A percentile compares a stretch with the other conserved stretches of the same genome.
phyloP scores from a whole-genome alignment of 2,888 invertebrate genomes.

The Drosophila pseudotakahashii region DNA sequence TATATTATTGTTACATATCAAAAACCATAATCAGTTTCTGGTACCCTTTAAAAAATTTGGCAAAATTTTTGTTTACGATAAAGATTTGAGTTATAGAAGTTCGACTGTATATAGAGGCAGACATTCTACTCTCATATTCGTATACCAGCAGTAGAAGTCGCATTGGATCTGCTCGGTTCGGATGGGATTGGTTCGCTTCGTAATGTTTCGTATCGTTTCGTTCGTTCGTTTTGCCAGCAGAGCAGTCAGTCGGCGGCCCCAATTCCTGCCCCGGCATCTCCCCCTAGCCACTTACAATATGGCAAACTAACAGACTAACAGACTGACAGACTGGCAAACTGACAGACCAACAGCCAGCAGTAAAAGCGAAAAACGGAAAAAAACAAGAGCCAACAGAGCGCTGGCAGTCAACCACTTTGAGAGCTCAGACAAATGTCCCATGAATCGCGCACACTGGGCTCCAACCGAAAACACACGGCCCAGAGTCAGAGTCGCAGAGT shows the following conservation, averaged over 20 bases:
- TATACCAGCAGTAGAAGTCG: slow-evolving; percentile 39
- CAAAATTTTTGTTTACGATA: not conserved
- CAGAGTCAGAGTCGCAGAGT: slow-evolving; percentile 27
- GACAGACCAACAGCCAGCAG: slow-evolving; percentile 31
- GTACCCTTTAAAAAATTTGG: not conserved
- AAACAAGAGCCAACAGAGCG: slow-evolving; percentile 22
- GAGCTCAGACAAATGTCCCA: slow-evolving; percentile 52
- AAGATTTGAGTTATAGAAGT: slow-evolving; percentile 13
- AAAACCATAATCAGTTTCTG: not conserved
- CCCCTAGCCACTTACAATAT: slow-evolving; percentile 35
- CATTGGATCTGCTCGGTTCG: slow-evolving; percentile 35
- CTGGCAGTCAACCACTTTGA: slow-evolving; percentile 46
- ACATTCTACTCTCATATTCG: slow-evolving; percentile 28
- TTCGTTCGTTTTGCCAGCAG: slow-evolving; percentile 32
- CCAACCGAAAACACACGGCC: slow-evolving; percentile 23
- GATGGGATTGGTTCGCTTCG: slow-evolving; percentile 33
- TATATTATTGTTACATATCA: no score
- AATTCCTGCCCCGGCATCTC: slow-evolving; percentile 11
- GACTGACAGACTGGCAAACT: slow-evolving; percentile 26
- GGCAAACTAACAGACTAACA: slow-evolving; percentile 25
- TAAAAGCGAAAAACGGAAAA: slow-evolving; percentile 26
- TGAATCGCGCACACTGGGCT: slow-evolving; percentile 49
- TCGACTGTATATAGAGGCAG: slow-evolving; percentile 23
- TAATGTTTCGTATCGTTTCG: not conserved
- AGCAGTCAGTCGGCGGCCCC: slow-evolving; percentile 24